A percentile compares a stretch with the other conserved stretches of the same genome.
phyloP scores from a whole-genome alignment of 2,888 invertebrate species.

The Acronicta leporina region DNA sequence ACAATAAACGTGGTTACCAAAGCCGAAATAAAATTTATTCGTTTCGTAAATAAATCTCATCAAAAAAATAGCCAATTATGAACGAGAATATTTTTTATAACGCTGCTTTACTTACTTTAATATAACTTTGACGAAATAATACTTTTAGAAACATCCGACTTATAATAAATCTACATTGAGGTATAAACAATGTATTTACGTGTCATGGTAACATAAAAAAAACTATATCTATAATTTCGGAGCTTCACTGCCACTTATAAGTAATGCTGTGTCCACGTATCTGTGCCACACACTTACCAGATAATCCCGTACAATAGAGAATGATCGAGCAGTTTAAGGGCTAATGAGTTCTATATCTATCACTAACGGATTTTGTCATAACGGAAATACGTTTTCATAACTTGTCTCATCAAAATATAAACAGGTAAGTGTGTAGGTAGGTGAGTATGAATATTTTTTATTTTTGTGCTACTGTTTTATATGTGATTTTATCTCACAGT shows the following conservation, averaged over 20 bases:
- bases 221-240: neutral
- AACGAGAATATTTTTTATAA: too few species aligned
- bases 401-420: neutral
- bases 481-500: too few species aligned
- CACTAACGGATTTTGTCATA: constrained; percentile 41
- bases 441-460: too few species aligned
- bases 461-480: too few species aligned
- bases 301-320: constrained; percentile 30
- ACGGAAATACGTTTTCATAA: constrained; percentile 24
- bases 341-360: constrained; percentile 49
- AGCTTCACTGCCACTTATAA: neutral
- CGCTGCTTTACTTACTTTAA: too few species aligned
- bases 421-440: too few species aligned
- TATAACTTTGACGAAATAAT: neutral
- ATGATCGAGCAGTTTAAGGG: constrained; percentile 56
- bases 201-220: neutral
- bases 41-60: too few species aligned
- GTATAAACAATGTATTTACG: neutral
- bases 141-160: neutral
- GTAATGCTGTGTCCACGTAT: constrained; percentile 2
- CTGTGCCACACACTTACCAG: constrained; percentile 23
- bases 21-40: too few species aligned
- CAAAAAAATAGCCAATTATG: too few species aligned
- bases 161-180: neutral
- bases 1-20: too few species aligned